Conservation (phyloP, 2,797 vertebrate species). For the Tokudaia muenninki region DNA sequence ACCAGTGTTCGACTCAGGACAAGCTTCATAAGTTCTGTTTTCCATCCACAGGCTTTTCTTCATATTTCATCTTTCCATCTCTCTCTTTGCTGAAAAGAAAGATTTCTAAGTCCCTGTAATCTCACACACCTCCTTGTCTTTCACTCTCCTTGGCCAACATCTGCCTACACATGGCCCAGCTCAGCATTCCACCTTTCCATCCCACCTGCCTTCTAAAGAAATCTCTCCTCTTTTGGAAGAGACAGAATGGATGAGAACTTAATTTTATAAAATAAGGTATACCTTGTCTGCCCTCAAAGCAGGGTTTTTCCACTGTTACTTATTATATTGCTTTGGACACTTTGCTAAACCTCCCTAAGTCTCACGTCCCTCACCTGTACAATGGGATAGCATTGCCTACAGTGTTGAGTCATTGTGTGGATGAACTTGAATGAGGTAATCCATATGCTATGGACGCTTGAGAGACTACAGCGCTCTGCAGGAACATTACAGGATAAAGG, state of each 20-base stretch:
- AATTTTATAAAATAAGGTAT: background rate
- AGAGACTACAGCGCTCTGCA: background rate
- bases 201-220: background rate
- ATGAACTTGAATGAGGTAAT: background rate
- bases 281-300: background rate
- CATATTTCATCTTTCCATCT: background rate
- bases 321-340: background rate
- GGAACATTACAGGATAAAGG: background rate
- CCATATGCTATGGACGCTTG: accelerated
- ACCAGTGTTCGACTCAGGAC: background rate
- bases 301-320: background rate
- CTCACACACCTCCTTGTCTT: background rate
- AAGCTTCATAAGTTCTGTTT: background rate
- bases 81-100: background rate
- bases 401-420: no score
- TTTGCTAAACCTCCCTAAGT: no score
- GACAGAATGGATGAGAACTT: background rate
- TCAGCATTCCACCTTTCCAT: background rate
- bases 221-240: background rate
- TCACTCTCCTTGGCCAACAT: background rate
- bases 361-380: background rate
- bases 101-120: background rate
- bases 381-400: background rate
- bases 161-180: background rate
- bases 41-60: background rate